Conservation (phyloP, 1,140 invertebrate genomes). For the Maconellicoccus hirsutus region DNA sequence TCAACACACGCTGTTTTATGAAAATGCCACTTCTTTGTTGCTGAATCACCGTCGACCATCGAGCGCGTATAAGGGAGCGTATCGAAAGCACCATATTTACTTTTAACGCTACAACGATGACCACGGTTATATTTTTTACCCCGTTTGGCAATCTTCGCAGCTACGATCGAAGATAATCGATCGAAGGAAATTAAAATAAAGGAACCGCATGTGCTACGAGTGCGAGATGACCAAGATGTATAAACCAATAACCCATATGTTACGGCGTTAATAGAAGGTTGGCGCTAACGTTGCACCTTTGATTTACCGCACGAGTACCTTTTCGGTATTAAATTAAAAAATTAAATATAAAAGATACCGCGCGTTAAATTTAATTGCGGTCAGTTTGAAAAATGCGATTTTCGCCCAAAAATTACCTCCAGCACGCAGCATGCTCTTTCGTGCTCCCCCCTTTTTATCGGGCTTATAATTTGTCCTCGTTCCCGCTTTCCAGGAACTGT, state of each 20-base stretch:
- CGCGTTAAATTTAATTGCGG: not conserved
- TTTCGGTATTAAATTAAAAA: slow-evolving; percentile 10
- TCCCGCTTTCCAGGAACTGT: not conserved
- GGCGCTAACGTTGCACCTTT: not conserved
- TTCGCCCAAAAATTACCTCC: not conserved
- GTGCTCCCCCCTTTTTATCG: not conserved
- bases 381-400: not conserved
- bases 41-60: not conserved
- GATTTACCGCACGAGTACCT: not conserved
- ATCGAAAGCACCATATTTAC: not conserved
- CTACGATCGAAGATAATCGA: no score
- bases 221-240: not conserved
- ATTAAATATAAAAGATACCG: slow-evolving; percentile 1
- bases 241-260: not conserved
- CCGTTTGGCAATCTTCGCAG: no score
- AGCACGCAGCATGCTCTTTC: not conserved
- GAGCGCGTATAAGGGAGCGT: not conserved
- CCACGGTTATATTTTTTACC: no score
- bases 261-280: not conserved
- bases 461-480: not conserved
- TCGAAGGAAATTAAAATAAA: no score
- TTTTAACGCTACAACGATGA: no score
- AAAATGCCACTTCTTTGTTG: not conserved
- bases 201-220: not conserved
- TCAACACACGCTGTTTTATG: not conserved